Conservation (phyloP, 1,140 invertebrate species). For the Drosophila obscura region DNA sequence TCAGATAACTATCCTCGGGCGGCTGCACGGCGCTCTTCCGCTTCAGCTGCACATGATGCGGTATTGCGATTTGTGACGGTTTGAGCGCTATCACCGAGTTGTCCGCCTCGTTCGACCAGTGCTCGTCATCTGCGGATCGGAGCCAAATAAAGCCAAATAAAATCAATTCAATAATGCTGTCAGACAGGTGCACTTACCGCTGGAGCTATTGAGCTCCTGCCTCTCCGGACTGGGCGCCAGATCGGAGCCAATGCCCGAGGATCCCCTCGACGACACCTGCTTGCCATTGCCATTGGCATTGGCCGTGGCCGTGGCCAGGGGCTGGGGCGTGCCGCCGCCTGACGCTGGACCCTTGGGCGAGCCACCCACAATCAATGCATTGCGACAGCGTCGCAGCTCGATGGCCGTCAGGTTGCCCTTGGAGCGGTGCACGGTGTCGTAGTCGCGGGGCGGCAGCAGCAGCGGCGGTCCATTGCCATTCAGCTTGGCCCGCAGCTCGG, state of each 20-base stretch:
- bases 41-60: constrained; percentile 65
- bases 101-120: constrained; percentile 82
- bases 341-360: constrained; percentile 22
- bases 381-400: constrained; percentile 88
- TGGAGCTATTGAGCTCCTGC: constrained; percentile 85
- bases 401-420: constrained; percentile 93
- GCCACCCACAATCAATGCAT: constrained; percentile 80
- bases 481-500: constrained; percentile 94
- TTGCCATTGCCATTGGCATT: constrained; percentile 68
- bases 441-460: constrained; percentile 95
- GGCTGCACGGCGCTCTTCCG: constrained; percentile 78
- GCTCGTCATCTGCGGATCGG: constrained; percentile 66
- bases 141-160: not conserved
- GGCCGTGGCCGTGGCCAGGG: constrained; percentile 15
- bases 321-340: constrained; percentile 25
- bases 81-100: constrained; percentile 80
- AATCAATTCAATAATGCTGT: not conserved
- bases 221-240: constrained; percentile 91
- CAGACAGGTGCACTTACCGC: constrained; percentile 83
- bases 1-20: constrained; percentile 77
- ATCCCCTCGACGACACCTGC: constrained; percentile 87
- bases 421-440: constrained; percentile 93
- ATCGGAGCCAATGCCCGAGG: constrained; percentile 93
- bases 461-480: constrained; percentile 90
- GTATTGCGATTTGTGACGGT: constrained; percentile 74